Base-by-base conservation (phyloP, 1,140 invertebrate species). In the Parapsyche elsis region DNA sequence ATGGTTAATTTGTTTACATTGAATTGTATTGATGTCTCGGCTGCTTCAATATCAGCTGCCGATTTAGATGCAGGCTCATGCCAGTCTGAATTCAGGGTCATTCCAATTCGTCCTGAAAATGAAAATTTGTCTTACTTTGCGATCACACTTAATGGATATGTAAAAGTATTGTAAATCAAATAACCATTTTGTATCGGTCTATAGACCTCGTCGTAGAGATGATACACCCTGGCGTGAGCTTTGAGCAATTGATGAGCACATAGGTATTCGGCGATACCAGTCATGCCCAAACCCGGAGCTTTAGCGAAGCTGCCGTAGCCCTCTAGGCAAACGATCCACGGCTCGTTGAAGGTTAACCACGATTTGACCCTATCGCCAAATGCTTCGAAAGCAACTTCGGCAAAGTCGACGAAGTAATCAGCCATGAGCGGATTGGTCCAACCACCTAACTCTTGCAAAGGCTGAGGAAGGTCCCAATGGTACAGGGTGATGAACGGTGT, bases 391-490 rank as follows among this genome's bases (percentile, higher is more conserved):
- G 85, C 76, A 14, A 88, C 61, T 45, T 82, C 73, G 0, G 86
- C 86, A 82, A 85, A 89, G 59, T 86, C 85, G 64, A 81, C 83
- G 61, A 90, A 90, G 81, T 90, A 91, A 75, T 92, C 88, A 0
- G 90, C 87, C 71, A 92, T 90, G 49, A 88, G 84, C 1, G 88
- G 86, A 84, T 93, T 93, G 0, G 86, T 85, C 91, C 91, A 93
- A 5, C 92, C 92, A 1, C 92, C 93, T 12, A 92, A 84, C 1
- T 91, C 88, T 87, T 92, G 88, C 0, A 92, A 84, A 2, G 86
- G 53, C 75, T 90, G 88, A 0, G 91, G 92, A 76, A 91, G 84
- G 84, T 92, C 92, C 88, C 90, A 91, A 82, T 92, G 91, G 83
- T 89, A 91, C 57, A 92, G 86, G 2, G 91, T 90, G 12, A 92